phyloP scores from a whole-genome alignment of 2,113 vertebrate species.

The Nipponia nippon region DNA sequence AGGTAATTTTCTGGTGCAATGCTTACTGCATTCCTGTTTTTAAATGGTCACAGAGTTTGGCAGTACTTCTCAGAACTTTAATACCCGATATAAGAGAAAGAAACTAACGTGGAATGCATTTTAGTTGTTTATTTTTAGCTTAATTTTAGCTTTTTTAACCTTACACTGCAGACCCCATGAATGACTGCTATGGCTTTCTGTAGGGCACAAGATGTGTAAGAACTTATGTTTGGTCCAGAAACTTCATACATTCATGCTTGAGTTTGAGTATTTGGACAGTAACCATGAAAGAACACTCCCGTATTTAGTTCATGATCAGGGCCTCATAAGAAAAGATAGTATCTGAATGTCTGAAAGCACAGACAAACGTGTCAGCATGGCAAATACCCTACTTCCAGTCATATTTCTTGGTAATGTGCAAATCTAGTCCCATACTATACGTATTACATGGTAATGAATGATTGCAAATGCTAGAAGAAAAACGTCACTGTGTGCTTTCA shows the following conservation, averaged over 20 bases:
- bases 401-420: neutral
- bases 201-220: neutral
- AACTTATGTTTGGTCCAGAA: neutral
- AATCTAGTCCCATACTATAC: neutral
- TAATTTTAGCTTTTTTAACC: neutral
- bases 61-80: neutral
- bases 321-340: neutral
- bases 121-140: neutral
- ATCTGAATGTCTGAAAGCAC: neutral
- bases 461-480: neutral
- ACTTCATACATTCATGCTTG: neutral
- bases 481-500: neutral
- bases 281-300: neutral
- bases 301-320: neutral
- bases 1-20: neutral
- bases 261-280: neutral
- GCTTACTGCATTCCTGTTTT: neutral
- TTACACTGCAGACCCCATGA: neutral
- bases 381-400: neutral
- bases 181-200: neutral
- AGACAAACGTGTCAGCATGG: neutral
- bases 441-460: neutral
- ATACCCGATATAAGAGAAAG: neutral
- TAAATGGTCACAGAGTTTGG: neutral
- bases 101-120: neutral